A percentile compares a stretch with the other conserved stretches of the same genome.
Evolutionary conservation across 2,797 vertebrate genomes (phyloP).

Genomic region (Brachymystax lenok): DNA sequence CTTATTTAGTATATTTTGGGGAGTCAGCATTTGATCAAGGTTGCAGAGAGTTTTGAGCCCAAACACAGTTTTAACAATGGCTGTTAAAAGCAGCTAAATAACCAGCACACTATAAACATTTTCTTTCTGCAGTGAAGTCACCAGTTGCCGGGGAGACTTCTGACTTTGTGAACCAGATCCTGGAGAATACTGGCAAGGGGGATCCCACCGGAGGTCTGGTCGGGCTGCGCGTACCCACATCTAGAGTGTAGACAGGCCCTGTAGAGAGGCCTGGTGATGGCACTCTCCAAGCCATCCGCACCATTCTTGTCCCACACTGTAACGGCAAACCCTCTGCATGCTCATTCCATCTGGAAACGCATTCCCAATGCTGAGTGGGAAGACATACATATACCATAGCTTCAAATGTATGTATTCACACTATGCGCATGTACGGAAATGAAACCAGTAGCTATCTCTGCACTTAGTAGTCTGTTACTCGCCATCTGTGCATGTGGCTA

Average conservation of each 20-base stretch:
- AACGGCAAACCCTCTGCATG: conserved; percentile 72
- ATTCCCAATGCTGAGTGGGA: conserved; percentile 44
- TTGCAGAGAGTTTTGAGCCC: not conserved
- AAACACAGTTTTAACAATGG: not conserved
- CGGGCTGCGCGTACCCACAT: conserved; percentile 91
- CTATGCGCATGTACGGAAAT: conserved; percentile 64
- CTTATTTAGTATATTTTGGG: not conserved
- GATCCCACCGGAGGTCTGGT: conserved; percentile 96
- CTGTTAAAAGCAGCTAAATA: not conserved
- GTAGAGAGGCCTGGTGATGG: conserved; percentile 31
- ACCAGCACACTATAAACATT: not conserved
- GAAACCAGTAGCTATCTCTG: conserved; percentile 66
- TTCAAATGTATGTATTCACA: conserved; percentile 59
- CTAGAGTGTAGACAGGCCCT: conserved; percentile 84
- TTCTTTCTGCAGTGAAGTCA: conserved; percentile 74
- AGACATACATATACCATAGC: conserved; percentile 20
- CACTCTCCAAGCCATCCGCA: conserved; percentile 50
- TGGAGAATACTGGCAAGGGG: conserved; percentile 95
- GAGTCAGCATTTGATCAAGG: not conserved
- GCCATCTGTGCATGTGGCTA: conserved; percentile 57
- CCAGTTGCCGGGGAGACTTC: conserved; percentile 96
- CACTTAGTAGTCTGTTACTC: conserved; percentile 52
- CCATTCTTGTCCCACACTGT: conserved; percentile 68
- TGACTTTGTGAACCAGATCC: conserved; percentile 98
- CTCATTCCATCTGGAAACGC: conserved; percentile 63